phyloP scores from a whole-genome alignment of 2,888 invertebrate species.

The Harpalus rubripes region DNA sequence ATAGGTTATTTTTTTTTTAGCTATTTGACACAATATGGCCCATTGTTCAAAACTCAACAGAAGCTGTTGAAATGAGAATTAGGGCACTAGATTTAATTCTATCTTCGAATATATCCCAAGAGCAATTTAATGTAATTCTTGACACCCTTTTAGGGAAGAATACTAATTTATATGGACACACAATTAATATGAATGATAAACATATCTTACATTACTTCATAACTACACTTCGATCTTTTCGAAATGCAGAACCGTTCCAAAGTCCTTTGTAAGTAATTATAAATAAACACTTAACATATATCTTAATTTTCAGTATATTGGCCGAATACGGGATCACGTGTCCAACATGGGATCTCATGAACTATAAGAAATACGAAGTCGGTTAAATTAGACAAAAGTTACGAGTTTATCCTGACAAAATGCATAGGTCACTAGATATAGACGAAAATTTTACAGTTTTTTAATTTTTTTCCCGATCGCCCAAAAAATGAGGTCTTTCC shows the following conservation, averaged over 20 bases:
- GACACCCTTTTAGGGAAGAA: neutral
- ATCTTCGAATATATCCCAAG: neutral
- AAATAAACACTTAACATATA: neutral
- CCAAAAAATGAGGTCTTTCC: too few species aligned
- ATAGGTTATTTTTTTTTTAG: slow-evolving; percentile 22
- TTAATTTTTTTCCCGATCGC: too few species aligned
- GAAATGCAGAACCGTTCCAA: slow-evolving; percentile 11
- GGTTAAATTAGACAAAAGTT: too few species aligned
- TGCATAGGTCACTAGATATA: too few species aligned
- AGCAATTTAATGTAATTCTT: slow-evolving; percentile 38
- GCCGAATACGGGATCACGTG: too few species aligned
- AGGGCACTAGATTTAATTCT: slow-evolving; percentile 35
- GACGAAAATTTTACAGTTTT: too few species aligned
- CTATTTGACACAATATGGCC: slow-evolving; percentile 14
- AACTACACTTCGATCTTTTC: slow-evolving; percentile 30
- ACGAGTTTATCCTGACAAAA: too few species aligned
- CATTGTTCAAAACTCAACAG: slow-evolving; percentile 33
- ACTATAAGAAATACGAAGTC: too few species aligned
- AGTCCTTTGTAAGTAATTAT: slow-evolving; percentile 12
- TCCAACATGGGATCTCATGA: too few species aligned
- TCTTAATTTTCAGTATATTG: neutral
- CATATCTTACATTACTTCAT: slow-evolving; percentile 43
- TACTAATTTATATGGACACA: slow-evolving; percentile 4
- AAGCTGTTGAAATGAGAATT: slow-evolving; percentile 47
- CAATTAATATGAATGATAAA: neutral